These are phyloP conservation scores for Naja naja DNA, from an alignment of 2,113 vertebrate genomes.

Conservation along the genomic window DNA sequence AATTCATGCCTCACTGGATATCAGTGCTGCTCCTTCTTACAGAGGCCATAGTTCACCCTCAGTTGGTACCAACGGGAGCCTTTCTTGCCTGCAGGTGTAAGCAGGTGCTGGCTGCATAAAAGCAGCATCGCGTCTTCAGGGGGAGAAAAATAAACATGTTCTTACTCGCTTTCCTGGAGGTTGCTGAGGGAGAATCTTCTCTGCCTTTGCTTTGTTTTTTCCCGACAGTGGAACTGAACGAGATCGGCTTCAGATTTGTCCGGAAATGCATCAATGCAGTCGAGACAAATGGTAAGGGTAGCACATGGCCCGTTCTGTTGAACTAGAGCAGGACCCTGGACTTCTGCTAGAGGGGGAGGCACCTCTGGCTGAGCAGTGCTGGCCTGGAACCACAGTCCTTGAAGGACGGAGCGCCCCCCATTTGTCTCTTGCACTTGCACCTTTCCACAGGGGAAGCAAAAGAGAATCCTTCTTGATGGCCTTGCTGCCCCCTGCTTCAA, in stretches of 20 bases:
- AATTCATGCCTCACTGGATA: no score
- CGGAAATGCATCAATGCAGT: conserved; percentile 92
- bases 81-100: background rate
- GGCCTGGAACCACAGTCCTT: background rate
- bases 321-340: background rate
- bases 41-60: no score
- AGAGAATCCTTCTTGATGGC: background rate
- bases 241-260: conserved; percentile 93
- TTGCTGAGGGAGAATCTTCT: background rate
- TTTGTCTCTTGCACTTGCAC: background rate
- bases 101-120: background rate
- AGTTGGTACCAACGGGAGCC: no score
- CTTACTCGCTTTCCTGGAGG: background rate
- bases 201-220: background rate
- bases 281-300: conserved; percentile 84
- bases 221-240: conserved; percentile 90
- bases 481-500: background rate
- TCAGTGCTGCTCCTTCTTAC: no score
- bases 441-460: background rate
- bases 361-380: background rate
- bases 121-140: background rate
- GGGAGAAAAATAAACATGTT: conserved; percentile 30
- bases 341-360: background rate
- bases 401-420: background rate
- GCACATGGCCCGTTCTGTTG: rapidly evolving